Base-by-base conservation (phyloP, 2,888 invertebrate species). In the Candidula unifasciata region DNA sequence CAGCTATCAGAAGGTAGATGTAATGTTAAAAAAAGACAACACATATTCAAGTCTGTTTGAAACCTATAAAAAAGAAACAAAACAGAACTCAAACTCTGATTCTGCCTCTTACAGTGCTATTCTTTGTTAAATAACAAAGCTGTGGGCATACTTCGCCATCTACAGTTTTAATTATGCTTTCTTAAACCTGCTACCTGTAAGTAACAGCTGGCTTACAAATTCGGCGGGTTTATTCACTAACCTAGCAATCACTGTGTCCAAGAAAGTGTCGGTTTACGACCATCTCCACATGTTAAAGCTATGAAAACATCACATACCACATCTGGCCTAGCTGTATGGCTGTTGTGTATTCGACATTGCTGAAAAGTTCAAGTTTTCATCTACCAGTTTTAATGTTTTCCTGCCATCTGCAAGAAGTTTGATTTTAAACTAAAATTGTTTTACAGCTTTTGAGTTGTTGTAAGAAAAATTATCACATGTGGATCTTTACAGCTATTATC, bases 271-370 rank as follows among this genome's bases (percentile, higher is more conserved):
- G 35, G 44, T 74, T 74, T 27, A 74, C 27, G 52, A 52, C 27
- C 33, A 52, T 27, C 0, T 52, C 5, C 44, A 16, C 52, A 74
- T 52, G 27, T 27, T n/a, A 35, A 74, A 74, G 52, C 10, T 27
- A 52, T 74, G 3, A 74, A 74, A 52, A 74, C 13, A 13, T 52
- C 16, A 27, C 52, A 73, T 27, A 52, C 27, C 73, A 73, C 73
- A 74, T 44, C 44, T 52, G n/a, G 52, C 44, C n/a, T 52, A 10
- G 13, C n/a, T 27, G 27, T 3, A 52, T 27, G 5, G 27, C 37
- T 74, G 52, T 74, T 52, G 52, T 74, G 52, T 24, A 27, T 74
- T n/a, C 52, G 73, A 16, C 73, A n/a, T 52, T 74, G 27, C 52
- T 52, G 73, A 74, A 74, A 44, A 44, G 8, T 52, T 24, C n/a